phyloP scores from a whole-genome alignment of 2,888 invertebrate genomes.

The Crossocerus cetratus region DNA sequence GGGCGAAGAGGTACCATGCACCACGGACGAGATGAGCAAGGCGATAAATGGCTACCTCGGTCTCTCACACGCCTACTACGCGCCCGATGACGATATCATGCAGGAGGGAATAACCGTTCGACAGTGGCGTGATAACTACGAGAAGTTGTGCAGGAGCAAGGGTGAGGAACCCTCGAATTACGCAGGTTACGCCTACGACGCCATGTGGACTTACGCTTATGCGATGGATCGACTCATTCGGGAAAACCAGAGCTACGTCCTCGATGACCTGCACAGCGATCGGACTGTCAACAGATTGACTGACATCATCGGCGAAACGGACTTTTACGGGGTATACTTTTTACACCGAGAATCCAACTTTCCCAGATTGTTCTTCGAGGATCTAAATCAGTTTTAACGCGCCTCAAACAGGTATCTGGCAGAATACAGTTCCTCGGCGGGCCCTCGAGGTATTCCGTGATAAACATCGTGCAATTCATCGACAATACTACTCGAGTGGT shows the following conservation, averaged over 20 bases:
- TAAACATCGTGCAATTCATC: constrained; percentile 82
- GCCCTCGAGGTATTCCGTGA: constrained; percentile 82
- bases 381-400: background rate
- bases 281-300: constrained; percentile 81
- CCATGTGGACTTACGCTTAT: constrained; percentile 88
- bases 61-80: constrained; percentile 84
- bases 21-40: constrained; percentile 81
- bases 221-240: constrained; percentile 83
- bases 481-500: constrained; percentile 78
- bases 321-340: constrained; percentile 82
- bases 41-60: constrained; percentile 87
- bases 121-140: constrained; percentile 80
- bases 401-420: constrained; percentile 79
- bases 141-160: constrained; percentile 58
- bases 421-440: constrained; percentile 84
- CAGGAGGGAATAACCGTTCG: constrained; percentile 83
- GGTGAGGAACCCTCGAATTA: constrained; percentile 80
- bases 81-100: constrained; percentile 80
- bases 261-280: constrained; percentile 78
- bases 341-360: background rate
- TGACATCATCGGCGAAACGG: constrained; percentile 81
- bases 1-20: constrained; percentile 80
- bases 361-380: background rate
- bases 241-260: constrained; percentile 80
- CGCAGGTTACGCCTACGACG: constrained; percentile 89